phyloP scores from a whole-genome alignment of 53 echinoderm and acorn worm genomes.

The Stichopus horrens region DNA sequence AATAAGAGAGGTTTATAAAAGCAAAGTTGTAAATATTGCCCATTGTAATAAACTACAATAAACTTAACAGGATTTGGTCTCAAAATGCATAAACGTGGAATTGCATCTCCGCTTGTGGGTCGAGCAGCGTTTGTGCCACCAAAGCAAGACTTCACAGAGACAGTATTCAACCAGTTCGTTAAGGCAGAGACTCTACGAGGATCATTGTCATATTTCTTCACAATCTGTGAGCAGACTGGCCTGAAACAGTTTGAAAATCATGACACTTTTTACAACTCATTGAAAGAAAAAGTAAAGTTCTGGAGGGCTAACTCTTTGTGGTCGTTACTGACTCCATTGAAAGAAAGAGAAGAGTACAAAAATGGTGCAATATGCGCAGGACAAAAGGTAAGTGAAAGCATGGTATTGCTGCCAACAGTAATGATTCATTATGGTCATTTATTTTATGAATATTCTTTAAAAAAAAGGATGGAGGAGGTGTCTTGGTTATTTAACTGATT shows the following conservation, averaged over 20 bases:
- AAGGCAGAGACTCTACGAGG: conserved; percentile 3
- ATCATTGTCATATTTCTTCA: conserved; percentile 1
- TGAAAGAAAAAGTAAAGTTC: conserved; percentile 16
- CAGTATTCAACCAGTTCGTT: conserved; percentile 18
- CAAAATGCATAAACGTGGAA: conserved; percentile 2
- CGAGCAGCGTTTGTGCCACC: conserved; percentile 31
- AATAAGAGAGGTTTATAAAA: too few species aligned
- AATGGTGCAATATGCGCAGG: conserved; percentile 13
- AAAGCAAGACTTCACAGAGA: conserved; percentile 30
- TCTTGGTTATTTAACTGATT: too few species aligned
- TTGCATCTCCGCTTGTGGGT: conserved; percentile 10
- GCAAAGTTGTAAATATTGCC: too few species aligned
- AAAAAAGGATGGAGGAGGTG: too few species aligned
- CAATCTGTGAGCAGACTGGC: conserved; percentile 22
- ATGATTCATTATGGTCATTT: too few species aligned
- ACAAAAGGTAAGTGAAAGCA: conserved; percentile 16
- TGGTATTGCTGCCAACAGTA: neutral
- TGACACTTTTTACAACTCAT: conserved; percentile 2
- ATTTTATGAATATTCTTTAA: too few species aligned
- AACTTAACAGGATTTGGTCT: neutral
- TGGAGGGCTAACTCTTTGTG: conserved; percentile 24
- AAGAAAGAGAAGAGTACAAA: conserved; percentile 13
- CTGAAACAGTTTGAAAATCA: conserved; percentile 23
- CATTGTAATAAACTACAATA: too few species aligned
- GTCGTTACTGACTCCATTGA: neutral